Base-by-base conservation (phyloP, 2,888 invertebrate genomes). In the Cheilosia pagana region DNA sequence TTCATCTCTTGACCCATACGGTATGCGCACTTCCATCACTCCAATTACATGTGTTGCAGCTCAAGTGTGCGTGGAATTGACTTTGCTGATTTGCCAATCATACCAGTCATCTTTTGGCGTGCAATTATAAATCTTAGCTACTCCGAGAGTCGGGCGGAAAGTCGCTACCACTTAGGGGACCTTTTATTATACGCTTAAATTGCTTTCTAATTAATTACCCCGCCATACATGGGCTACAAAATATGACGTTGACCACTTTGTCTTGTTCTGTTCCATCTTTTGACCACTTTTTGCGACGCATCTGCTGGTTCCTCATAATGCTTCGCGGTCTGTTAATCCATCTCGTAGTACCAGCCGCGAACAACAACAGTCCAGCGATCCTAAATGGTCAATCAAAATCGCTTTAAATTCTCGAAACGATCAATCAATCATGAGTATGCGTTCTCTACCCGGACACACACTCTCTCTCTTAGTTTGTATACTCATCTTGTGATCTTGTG, bases 331-430 rank as follows among this genome's bases (percentile, higher is more conserved):
- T 67, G 77, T 78, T 72, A 82, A 82, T 77, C 82, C 81, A 21
- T 67, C 67, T 60, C 45, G 65, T 41, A 45, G 50, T 65, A 50
- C 39, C 50, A 28, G 41, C 12, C 25, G 53, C 48, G 39, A 25
- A 50, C 50, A 67, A 67, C 53, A 81, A 60, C 67, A 60, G 48
- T 16, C 39, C 14, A n/a, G 28, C 23, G n/a, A 67, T 76, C 79
- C 75, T 85, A 85, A 85, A 85, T 85, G 85, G 85, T 85, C 79
- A 85, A 85, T 85, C 81, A 75, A 85, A 85, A 85, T 85, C 79
- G 79, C 76, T 85, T 81, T 85, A 81, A 85, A 76, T 85, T 81
- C 81, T 85, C 67, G 62, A 81, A 81, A 76, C 85, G 79, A 85
- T 85, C 85, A 85, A 85, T 85, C 85, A 85, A 85, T 85, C 79